Percentiles rank a stretch among this genome's conserved stretches.
Conservation (phyloP, 2,888 invertebrate genomes). For the Odontothrips loti region DNA sequence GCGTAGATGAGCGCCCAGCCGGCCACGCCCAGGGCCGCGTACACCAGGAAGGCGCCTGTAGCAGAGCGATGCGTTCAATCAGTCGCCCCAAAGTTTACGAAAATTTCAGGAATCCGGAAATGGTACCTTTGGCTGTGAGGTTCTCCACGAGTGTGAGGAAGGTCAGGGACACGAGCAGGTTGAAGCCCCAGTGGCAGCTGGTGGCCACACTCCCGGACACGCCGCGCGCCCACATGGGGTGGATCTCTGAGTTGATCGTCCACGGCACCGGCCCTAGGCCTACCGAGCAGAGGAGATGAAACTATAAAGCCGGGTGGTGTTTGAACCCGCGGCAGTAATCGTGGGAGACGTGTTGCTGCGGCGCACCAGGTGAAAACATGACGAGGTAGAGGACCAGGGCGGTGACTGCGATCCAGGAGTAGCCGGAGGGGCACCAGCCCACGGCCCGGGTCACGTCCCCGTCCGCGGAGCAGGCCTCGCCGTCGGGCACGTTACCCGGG, state of each 20-base stretch:
- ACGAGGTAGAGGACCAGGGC: conserved; percentile 49
- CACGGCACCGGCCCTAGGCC: conserved; percentile 55
- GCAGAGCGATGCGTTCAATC: too few relatives aligned
- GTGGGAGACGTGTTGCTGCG: neutral
- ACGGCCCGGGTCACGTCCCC: conserved; percentile 44
- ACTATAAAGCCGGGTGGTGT: neutral
- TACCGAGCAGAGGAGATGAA: conserved; percentile 35
- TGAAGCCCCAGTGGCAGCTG: conserved; percentile 52
- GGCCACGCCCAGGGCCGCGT: conserved; percentile 48
- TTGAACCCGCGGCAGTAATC: neutral
- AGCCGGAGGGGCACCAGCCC: conserved; percentile 48
- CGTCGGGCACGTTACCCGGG: neutral
- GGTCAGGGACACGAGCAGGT: conserved; percentile 51
- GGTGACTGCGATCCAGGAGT: conserved; percentile 47
- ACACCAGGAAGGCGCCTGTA: conserved; percentile 53
- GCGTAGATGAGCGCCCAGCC: conserved; percentile 49
- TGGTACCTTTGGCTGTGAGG: conserved; percentile 49
- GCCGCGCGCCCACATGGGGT: conserved; percentile 52
- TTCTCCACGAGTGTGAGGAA: conserved; percentile 49
- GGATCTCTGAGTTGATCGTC: conserved; percentile 55
- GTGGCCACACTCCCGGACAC: conserved; percentile 50
- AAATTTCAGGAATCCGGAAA: too few relatives aligned
- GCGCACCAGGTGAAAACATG: conserved; percentile 48
- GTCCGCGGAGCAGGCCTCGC: neutral
- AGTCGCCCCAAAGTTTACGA: too few relatives aligned